phyloP scores from a whole-genome alignment of 1,140 invertebrate species.

The Battus philenor region DNA sequence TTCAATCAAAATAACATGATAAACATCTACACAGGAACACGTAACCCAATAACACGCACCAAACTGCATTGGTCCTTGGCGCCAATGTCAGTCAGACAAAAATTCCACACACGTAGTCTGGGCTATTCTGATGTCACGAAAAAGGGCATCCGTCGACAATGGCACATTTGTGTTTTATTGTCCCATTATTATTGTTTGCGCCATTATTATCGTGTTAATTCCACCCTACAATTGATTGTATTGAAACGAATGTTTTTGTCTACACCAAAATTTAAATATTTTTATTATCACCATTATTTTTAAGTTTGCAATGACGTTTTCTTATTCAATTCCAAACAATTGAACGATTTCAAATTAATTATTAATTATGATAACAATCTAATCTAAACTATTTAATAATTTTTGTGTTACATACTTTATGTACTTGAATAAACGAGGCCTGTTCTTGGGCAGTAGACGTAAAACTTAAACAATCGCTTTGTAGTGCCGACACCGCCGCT shows the following conservation, averaged over 20 bases:
- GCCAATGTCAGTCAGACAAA: conserved; percentile 26
- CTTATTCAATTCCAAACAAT: too few species aligned
- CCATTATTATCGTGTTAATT: conserved; percentile 16
- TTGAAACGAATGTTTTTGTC: too few species aligned
- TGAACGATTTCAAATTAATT: too few species aligned
- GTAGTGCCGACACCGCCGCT: too few species aligned
- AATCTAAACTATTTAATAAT: too few species aligned
- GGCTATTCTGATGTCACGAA: conserved; percentile 23
- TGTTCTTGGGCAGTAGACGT: too few species aligned
- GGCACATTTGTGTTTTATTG: conserved; percentile 33
- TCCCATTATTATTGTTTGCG: conserved; percentile 21
- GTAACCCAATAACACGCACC: conserved; percentile 16
- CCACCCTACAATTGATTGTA: neutral
- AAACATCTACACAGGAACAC: too few species aligned
- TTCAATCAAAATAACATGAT: too few species aligned
- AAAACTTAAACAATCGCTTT: too few species aligned
- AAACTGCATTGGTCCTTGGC: conserved; percentile 31
- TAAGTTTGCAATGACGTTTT: conserved; percentile 6
- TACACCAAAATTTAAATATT: neutral
- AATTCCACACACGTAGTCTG: conserved; percentile 13
- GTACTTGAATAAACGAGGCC: too few species aligned
- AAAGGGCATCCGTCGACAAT: conserved; percentile 25
- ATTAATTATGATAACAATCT: too few species aligned
- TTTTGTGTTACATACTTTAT: too few species aligned
- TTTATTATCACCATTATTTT: conserved; percentile 6